Base-by-base conservation (phyloP, 2,113 vertebrate species). In the Setophaga kirtlandii region DNA sequence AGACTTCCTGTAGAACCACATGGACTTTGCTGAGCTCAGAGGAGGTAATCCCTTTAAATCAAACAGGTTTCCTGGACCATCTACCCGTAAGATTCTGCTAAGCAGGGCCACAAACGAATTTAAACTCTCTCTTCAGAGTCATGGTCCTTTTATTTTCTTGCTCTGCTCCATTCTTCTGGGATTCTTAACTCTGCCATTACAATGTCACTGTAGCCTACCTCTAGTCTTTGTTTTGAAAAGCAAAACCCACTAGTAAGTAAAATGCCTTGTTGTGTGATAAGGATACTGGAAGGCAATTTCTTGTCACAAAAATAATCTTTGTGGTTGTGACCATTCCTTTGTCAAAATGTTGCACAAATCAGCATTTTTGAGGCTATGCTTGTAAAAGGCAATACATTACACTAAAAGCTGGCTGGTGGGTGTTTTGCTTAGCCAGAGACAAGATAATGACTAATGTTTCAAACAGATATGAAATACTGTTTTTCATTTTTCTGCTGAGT, bases 401-500 rank as follows among this genome's bases (percentile, higher is more conserved):
- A 23, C 5, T 80, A 23, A 35, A 91, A 63, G 9, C 25, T 88
- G 71, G 21, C 52, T 63, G 30, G 20, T 39, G n/a, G 33, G 15
- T 28, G 31, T 83, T 87, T 87, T 67, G 3, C 71, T 89, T 67
- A 63, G 42, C 33, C 39, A 68, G 65, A 89, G 53, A 78, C 37
- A 79, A 82, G 58, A 84, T 69, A 71, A 59, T 49, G 37, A 47
- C 33, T 67, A 46, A 35, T 31, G 12, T 65, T 91, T 94, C 35
- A 42, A 87, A 60, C 31, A 84, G 42, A 79, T 64, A 70, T 13
- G 15, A 91, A 91, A 59, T 44, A 53, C 8, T 35, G 23, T 15
- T 58, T 87, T 82, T 87, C 30, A 65, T 90, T 67, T 41, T 93
- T 95, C 60, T 94, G 28, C 28, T 69, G 58, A 58, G 8, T 30